Evolutionary conservation across 1,140 invertebrate species (phyloP), one percentile per base, ranked within the genome.

Genomic region (Homarus americanus): DNA sequence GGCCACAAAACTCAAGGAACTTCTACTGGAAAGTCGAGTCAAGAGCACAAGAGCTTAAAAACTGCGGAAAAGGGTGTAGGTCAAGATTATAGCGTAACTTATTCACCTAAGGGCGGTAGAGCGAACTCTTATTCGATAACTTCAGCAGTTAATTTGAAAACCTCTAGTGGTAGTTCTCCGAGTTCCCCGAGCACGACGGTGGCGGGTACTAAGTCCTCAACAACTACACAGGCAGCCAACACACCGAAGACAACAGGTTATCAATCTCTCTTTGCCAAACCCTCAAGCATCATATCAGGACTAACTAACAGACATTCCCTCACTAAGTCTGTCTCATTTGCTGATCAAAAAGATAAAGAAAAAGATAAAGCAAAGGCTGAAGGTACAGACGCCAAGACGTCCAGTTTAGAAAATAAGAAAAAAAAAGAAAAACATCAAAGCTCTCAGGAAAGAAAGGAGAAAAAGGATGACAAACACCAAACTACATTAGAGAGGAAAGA

Each of bases 381-480:
- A 4, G 44, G 69, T 34, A 5, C 76, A 63, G 32, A 82, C 53
- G 44, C 0, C 53, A 88, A 44, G 10, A 34, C 76, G 1, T 12
- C 2, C n/a, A 75, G 69, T 36, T 69, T 41, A n/a, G 78, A 80
- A 24, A 80, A 66, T 44, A 63, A 82, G 7, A 79, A 87, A 32
- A 87, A 80, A 34, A 38, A 72, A 0, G 53, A 69, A 5, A 38
- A 36, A 38, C 53, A 83, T 3, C 80, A 83, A 15, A 66, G 28
- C 58, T 1, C 58, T 58, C 28, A 58, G 17, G 78, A 80, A 17
- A 88, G 32, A 32, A 88, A 82, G 36, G 78, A 87, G 53, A 87
- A 91, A 83, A 87, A 92, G 41, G 87, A 83, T 69, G 73, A 85
- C 28, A 92, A 89, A 83, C 53, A 49, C 2, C 86, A 84, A 1